Percentiles rank a stretch among this genome's conserved stretches.
phyloP scores from a whole-genome alignment of 1,140 invertebrate genomes.

The Drosophila azteca region DNA sequence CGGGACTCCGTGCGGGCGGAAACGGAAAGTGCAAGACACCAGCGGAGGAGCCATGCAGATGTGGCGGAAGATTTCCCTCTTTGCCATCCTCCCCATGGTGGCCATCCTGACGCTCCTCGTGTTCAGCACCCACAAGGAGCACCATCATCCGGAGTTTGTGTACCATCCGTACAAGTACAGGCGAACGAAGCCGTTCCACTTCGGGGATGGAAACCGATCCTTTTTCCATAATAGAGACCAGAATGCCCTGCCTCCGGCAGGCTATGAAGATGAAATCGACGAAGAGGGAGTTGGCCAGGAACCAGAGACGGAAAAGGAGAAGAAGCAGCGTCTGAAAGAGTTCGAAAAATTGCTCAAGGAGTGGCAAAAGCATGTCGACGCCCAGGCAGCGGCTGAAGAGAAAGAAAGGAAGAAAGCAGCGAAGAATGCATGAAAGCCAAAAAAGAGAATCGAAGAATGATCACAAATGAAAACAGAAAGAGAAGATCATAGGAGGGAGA shows the following conservation, averaged over 20 bases:
- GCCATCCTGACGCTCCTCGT: slow-evolving; percentile 40
- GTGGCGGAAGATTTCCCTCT: no score
- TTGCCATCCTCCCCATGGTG: slow-evolving; percentile 29
- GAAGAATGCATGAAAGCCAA: no score
- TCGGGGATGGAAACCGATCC: slow-evolving; percentile 92
- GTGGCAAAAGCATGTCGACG: slow-evolving; percentile 34
- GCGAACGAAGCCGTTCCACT: slow-evolving; percentile 89
- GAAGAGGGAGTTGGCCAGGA: slow-evolving; percentile 11
- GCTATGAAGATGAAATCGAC: slow-evolving; percentile 87
- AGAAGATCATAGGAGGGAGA: no score
- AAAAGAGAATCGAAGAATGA: no score
- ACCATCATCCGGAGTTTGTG: slow-evolving; percentile 85
- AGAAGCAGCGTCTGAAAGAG: slow-evolving; percentile 17
- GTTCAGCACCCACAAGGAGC: slow-evolving; percentile 61
- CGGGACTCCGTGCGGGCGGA: no score
- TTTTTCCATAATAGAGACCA: slow-evolving; percentile 90
- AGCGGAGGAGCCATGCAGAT: no score
- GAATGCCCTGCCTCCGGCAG: slow-evolving; percentile 89
- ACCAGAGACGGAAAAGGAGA: slow-evolving; percentile 36
- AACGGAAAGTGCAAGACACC: no score
- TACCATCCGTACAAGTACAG: slow-evolving; percentile 89
- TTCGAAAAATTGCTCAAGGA: slow-evolving; percentile 32
- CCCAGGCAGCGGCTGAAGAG: neutral
- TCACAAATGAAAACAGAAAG: no score
- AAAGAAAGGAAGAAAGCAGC: neutral